Evolutionary conservation across 2,113 vertebrate species (phyloP).

Genomic region (Turdus rufiventris): DNA sequence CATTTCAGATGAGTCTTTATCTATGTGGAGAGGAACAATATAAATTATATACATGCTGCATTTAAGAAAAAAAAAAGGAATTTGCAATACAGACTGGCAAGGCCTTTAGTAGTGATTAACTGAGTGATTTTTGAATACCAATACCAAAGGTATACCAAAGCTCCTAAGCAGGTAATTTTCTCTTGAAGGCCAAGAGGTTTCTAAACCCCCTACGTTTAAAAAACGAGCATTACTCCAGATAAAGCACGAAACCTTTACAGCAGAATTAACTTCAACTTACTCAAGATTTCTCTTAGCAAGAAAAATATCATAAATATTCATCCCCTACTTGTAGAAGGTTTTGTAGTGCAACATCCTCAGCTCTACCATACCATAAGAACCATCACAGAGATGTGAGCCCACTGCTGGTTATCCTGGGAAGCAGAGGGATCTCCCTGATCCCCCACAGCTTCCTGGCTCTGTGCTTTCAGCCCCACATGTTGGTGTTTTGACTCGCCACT

Average conservation of each 20-base stretch:
- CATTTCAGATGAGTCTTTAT: conserved; percentile 28
- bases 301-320: background rate
- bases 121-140: conserved; percentile 13
- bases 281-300: background rate
- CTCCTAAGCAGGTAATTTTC: background rate
- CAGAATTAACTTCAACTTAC: conserved; percentile 25
- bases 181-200: conserved; percentile 45
- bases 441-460: background rate
- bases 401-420: background rate
- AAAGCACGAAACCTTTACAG: conserved; percentile 30
- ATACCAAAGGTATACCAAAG: background rate
- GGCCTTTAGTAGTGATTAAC: conserved; percentile 13
- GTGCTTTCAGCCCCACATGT: background rate
- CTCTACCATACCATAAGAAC: background rate
- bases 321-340: background rate
- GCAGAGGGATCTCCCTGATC: background rate
- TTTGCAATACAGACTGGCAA: background rate
- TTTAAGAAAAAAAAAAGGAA: background rate
- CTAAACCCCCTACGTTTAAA: background rate
- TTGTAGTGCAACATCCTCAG: background rate
- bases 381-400: accelerated
- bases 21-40: background rate
- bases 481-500: background rate
- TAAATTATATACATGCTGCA: background rate
- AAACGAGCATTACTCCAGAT: conserved; percentile 17